Conservation (phyloP, 2,888 invertebrate genomes). For the Aspidiotus destructor region DNA sequence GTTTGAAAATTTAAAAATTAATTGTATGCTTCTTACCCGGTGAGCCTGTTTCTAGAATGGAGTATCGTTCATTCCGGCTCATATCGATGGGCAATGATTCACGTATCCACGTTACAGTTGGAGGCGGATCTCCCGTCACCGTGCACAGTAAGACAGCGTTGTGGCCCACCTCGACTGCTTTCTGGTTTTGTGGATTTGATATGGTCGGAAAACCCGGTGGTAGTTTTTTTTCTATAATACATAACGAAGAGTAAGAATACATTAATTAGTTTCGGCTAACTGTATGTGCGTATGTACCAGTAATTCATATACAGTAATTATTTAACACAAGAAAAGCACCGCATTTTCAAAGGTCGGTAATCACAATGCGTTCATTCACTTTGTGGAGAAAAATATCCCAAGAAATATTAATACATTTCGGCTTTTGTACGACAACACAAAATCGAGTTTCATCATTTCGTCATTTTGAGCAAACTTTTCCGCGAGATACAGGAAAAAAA, state of each 20-base stretch:
- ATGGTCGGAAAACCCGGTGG: slow-evolving; percentile 89
- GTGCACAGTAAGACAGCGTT: slow-evolving; percentile 81
- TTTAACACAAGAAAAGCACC: too few species aligned
- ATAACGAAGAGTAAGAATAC: background rate
- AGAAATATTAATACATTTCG: too few species aligned
- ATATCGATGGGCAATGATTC: slow-evolving; percentile 83
- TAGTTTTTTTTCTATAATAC: slow-evolving; percentile 63
- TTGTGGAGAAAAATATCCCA: too few species aligned
- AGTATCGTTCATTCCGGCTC: slow-evolving; percentile 70
- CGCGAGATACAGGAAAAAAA: too few species aligned
- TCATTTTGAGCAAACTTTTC: too few species aligned
- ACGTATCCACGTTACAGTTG: slow-evolving; percentile 82
- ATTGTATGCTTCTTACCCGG: slow-evolving; percentile 48
- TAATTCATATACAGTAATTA: too few species aligned
- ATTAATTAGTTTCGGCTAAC: too few species aligned
- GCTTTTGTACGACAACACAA: too few species aligned
- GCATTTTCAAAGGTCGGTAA: too few species aligned
- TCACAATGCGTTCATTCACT: too few species aligned
- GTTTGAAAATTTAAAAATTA: background rate
- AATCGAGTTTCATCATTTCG: too few species aligned
- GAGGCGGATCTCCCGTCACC: slow-evolving; percentile 72
- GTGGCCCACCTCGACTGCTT: slow-evolving; percentile 93
- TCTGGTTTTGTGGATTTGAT: slow-evolving; percentile 67
- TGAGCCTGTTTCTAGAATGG: slow-evolving; percentile 67
- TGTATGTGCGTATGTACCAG: too few species aligned